Percentiles rank a stretch among this genome's conserved stretches.
Conservation (phyloP, 2,888 invertebrate species). For the Poecilobothrus nobilitatus region DNA sequence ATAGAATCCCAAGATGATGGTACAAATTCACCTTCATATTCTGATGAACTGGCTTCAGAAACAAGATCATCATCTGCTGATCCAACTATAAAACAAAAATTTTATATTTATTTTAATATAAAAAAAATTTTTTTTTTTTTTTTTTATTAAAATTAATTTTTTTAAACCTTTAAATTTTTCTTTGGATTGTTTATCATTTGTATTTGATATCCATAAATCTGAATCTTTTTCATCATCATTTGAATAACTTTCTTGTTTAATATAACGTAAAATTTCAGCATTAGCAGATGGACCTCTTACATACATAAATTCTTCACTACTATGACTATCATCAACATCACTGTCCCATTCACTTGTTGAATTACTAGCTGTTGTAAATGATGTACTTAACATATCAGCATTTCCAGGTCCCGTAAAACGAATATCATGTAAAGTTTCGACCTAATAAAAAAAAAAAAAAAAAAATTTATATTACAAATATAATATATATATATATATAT, state of each 20-base stretch:
- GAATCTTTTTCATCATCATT: conserved; percentile 15
- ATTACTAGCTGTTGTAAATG: conserved; percentile 17
- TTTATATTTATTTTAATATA: too few relatives aligned
- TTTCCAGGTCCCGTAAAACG: conserved; percentile 21
- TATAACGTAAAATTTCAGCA: conserved; percentile 12
- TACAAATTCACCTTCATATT: conserved; percentile 64
- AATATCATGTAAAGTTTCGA: conserved; percentile 23
- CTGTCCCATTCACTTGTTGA: conserved; percentile 37
- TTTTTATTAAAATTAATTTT: not conserved
- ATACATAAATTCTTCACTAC: conserved; percentile 34
- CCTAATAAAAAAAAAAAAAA: conserved; percentile 17
- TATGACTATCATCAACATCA: conserved; percentile 44
- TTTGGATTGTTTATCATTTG: conserved; percentile 15
- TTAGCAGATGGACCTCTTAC: conserved; percentile 24
- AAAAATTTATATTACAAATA: not conserved
- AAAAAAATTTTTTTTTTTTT: not conserved
- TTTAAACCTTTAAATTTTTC: conserved; percentile 10
- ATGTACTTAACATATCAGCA: conserved; percentile 23
- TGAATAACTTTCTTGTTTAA: conserved; percentile 9
- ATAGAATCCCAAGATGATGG: conserved; percentile 75
- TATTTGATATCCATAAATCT: conserved; percentile 22
- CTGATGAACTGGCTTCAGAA: conserved; percentile 43
- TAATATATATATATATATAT: not conserved
- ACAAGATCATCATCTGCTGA: conserved; percentile 28
- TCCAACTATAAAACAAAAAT: conserved; percentile 18